Evolutionary conservation across 2,888 invertebrate species (phyloP), one percentile per base, ranked within the genome.

Genomic region (Drosophila mimica): DNA sequence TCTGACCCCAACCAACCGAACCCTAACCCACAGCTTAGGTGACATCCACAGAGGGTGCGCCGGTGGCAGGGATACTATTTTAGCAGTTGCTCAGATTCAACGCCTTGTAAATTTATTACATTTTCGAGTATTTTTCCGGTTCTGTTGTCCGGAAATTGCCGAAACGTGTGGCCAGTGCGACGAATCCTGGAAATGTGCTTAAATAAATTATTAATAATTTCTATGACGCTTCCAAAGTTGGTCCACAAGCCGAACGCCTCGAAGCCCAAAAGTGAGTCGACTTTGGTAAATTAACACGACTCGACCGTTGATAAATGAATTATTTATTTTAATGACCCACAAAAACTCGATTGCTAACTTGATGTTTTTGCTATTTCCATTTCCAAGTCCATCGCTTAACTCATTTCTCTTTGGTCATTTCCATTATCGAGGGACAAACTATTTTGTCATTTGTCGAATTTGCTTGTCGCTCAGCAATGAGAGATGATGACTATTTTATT

Each of bases 171-270:
- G 85, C 78, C 82, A 70, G 74, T 83, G 74, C 64, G 74, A 61
- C 81, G 63, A 82, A 77, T 85, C 83, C 81, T 74, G 76, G 75
- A 83, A 89, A 89, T 85, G 88, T 88, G 72, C 81, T 69, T 66
- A 88, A 89, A 87, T 87, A 87, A 82, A 87, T 87, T 89, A 90
- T 87, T 89, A 90, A 87, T 87, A 90, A 87, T 90, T 87, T 87
- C 76, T 79, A 82, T 85, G 71, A 57, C 52, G 58, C 70, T 57
- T 52, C 67, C 33, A 64, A 43, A 61, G 38, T 38, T 51, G 36
- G 64, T 60, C 68, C 52, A 57, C 66, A 66, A 60, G 65, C 57
- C 70, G 40, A 54, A 49, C 57, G 20, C 9, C 38, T 51, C 53
- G 51, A 51, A 34, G 31, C 61, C 43, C 51, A 52, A 57, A 57